Conservation (phyloP, 1,140 invertebrate species). For the Chironomus tepperi region DNA sequence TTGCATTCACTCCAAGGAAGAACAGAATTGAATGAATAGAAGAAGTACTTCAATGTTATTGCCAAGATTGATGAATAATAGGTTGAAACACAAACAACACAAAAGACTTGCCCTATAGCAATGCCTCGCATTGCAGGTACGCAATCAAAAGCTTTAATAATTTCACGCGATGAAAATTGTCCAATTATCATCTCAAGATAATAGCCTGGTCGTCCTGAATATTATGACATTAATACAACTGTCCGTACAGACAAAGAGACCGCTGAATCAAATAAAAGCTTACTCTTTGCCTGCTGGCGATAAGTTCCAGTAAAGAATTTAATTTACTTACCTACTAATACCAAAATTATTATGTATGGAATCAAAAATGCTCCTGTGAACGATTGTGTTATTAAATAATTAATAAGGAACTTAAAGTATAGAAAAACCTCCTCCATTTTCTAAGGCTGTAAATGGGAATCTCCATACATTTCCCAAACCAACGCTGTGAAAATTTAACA, state of each 20-base stretch:
- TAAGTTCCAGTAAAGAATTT: no score
- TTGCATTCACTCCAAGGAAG: slow-evolving; percentile 61
- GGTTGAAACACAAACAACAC: slow-evolving; percentile 60
- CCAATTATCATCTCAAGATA: slow-evolving; percentile 11
- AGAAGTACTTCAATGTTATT: slow-evolving; percentile 57
- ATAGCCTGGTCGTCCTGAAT: neutral
- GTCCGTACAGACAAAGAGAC: no score
- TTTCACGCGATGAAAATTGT: neutral
- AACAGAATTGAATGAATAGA: slow-evolving; percentile 50
- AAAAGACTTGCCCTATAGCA: slow-evolving; percentile 63
- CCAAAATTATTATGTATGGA: slow-evolving; percentile 65
- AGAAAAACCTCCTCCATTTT: slow-evolving; percentile 41
- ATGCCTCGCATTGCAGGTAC: slow-evolving; percentile 45
- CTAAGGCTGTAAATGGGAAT: slow-evolving; percentile 43
- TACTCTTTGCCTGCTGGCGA: no score
- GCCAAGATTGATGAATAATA: slow-evolving; percentile 67
- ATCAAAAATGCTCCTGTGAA: slow-evolving; percentile 60
- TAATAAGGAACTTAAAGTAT: no score
- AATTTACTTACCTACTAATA: slow-evolving; percentile 52
- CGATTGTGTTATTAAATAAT: neutral
- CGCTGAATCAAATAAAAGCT: no score
- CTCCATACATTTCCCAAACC: slow-evolving; percentile 47
- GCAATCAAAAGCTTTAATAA: neutral
- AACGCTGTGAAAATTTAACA: no score
- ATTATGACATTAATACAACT: no score